Evolutionary conservation across 1,140 invertebrate species (phyloP).

Genomic region (Euwallacea similis): DNA sequence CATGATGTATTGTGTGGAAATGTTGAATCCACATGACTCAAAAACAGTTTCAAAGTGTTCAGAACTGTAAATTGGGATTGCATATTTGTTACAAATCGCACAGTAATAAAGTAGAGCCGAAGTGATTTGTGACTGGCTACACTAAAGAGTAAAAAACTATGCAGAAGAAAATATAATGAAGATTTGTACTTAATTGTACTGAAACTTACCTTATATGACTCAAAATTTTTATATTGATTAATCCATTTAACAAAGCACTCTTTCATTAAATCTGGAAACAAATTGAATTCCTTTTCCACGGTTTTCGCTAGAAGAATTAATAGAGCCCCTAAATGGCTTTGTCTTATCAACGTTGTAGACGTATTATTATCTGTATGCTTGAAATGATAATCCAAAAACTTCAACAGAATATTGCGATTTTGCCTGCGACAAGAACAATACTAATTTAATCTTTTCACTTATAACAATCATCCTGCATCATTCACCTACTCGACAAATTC

Average conservation of each 20-base stretch:
- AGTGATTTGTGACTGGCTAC: conserved; percentile 50
- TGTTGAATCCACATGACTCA: conserved; percentile 41
- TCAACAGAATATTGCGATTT: conserved; percentile 50
- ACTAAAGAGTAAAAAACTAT: conserved; percentile 43
- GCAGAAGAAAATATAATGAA: no score
- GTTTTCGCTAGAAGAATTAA: conserved; percentile 48
- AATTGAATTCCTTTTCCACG: conserved; percentile 19
- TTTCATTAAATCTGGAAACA: conserved; percentile 7
- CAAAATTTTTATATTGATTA: conserved; percentile 47
- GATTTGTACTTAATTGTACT: neutral
- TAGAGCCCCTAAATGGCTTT: conserved; percentile 57
- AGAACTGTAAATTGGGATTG: neutral
- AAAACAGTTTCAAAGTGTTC: conserved; percentile 15
- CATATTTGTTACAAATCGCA: conserved; percentile 15
- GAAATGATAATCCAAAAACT: conserved; percentile 58
- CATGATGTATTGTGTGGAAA: conserved; percentile 44
- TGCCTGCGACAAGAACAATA: conserved; percentile 1
- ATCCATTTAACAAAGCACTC: conserved; percentile 48
- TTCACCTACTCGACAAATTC: conserved; percentile 49
- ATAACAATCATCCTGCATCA: neutral
- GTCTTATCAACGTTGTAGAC: conserved; percentile 54
- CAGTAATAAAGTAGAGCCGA: conserved; percentile 45
- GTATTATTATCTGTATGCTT: conserved; percentile 56
- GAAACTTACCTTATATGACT: conserved; percentile 44
- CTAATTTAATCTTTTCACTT: neutral